A percentile compares a stretch with the other conserved stretches of the same genome.
phyloP scores from a whole-genome alignment of 2,888 invertebrate genomes.

The Harpagoxenus sublaevis region DNA sequence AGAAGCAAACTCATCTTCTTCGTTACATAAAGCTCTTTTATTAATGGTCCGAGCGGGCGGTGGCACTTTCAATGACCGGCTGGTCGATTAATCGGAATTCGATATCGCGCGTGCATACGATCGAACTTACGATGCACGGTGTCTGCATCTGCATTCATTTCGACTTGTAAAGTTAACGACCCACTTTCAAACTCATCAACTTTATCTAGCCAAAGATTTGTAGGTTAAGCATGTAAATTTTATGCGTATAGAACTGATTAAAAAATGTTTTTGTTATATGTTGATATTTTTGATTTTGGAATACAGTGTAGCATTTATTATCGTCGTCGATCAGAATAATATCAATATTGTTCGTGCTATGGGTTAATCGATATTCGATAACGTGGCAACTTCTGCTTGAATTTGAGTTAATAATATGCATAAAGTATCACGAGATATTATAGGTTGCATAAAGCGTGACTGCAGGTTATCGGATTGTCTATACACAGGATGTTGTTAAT shows the following conservation, averaged over 20 bases:
- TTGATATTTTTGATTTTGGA: neutral
- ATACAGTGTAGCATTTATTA: constrained; percentile 1
- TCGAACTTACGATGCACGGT: constrained; percentile 43
- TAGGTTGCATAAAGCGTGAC: neutral
- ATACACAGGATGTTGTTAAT: neutral
- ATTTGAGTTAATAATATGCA: constrained; percentile 26
- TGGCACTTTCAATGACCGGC: constrained; percentile 67
- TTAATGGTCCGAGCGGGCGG: constrained; percentile 80
- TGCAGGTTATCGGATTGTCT: neutral
- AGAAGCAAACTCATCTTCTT: constrained; percentile 17
- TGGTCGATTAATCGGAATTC: constrained; percentile 86
- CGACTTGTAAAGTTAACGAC: constrained; percentile 40
- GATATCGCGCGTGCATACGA: constrained; percentile 76
- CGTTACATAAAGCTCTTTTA: constrained; percentile 84
- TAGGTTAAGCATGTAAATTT: neutral
- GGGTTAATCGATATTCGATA: constrained; percentile 47
- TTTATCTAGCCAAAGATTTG: constrained; percentile 38
- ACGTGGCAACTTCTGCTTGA: constrained; percentile 7
- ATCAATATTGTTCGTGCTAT: constrained; percentile 3
- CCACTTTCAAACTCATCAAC: constrained; percentile 31
- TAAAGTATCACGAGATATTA: neutral
- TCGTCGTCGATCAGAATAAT: neutral
- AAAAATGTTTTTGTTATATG: neutral
- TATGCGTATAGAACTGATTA: neutral
- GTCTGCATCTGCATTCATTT: constrained; percentile 41